Conservation (phyloP, 35 echinoderm and acorn worm genomes). For the Diadema setosum region DNA sequence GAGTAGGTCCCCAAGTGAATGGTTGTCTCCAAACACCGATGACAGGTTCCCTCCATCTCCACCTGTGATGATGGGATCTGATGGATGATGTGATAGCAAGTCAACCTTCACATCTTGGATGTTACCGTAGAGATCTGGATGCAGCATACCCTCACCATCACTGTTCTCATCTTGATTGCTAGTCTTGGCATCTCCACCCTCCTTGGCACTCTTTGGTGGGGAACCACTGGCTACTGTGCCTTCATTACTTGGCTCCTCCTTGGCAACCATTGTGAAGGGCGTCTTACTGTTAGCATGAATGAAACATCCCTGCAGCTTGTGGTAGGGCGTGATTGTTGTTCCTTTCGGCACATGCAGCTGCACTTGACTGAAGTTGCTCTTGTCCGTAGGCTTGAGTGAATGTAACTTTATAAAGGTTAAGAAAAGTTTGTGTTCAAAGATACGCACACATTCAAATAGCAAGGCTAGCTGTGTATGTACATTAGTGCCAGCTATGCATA, state of each 20-base stretch:
- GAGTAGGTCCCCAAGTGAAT: background rate
- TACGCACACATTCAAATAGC: too few relatives aligned
- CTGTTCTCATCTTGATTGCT: background rate
- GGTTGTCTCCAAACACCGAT: background rate
- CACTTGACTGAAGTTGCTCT: background rate
- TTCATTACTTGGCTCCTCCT: background rate
- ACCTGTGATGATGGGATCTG: background rate
- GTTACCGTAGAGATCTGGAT: background rate
- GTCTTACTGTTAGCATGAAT: constrained; percentile 44
- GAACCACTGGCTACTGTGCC: background rate
- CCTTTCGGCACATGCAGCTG: constrained; percentile 10
- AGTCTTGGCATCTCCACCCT: background rate
- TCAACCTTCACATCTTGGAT: background rate
- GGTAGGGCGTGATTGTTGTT: constrained; percentile 28
- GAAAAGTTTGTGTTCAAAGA: too few relatives aligned
- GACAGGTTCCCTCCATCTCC: background rate
- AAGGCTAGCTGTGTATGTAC: too few relatives aligned
- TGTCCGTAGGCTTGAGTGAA: constrained; percentile 15
- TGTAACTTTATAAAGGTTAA: too few relatives aligned
- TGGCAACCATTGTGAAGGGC: constrained; percentile 38
- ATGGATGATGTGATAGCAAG: background rate
- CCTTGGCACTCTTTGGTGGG: background rate
- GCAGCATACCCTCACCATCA: background rate
- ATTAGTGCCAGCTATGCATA: too few relatives aligned
- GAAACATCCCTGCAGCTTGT: constrained; percentile 43